These are phyloP conservation scores for Tetrapedia diversipes DNA, from an alignment of 2,888 invertebrate genomes.

Conservation along the genomic window DNA sequence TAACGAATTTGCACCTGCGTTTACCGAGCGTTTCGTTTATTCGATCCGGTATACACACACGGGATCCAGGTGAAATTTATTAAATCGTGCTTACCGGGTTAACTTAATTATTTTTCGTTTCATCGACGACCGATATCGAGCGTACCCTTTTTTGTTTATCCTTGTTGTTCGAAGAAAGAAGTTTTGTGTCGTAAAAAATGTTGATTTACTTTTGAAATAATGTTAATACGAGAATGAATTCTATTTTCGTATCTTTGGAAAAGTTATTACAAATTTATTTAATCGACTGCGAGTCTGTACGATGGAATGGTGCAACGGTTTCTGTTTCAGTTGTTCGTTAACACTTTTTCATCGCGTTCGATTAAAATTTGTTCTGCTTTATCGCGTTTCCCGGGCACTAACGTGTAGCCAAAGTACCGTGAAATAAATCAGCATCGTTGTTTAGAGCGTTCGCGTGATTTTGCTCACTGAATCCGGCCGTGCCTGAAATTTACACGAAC, in stretches of 20 bases:
- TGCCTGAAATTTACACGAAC: constrained; percentile 8
- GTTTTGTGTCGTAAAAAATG: too few relatives aligned
- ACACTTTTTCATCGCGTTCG: background rate
- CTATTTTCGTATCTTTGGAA: too few relatives aligned
- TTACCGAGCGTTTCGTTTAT: constrained; percentile 52
- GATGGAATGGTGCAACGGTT: too few relatives aligned
- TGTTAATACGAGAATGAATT: too few relatives aligned
- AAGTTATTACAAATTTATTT: too few relatives aligned
- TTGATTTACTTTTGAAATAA: too few relatives aligned
- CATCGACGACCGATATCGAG: too few relatives aligned
- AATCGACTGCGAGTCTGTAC: too few relatives aligned
- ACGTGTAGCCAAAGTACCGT: background rate
- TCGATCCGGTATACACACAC: background rate
- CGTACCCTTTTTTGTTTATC: background rate
- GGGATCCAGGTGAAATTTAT: constrained; percentile 36
- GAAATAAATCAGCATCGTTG: constrained; percentile 15
- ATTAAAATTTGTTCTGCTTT: background rate
- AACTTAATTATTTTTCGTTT: background rate
- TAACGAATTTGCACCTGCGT: constrained; percentile 60
- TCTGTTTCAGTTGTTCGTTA: too few relatives aligned
- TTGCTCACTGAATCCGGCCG: background rate
- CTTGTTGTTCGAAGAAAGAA: too few relatives aligned
- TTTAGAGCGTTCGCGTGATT: constrained; percentile 18
- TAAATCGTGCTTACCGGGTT: constrained; percentile 31
- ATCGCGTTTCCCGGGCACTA: background rate